Percentiles rank a stretch among this genome's conserved stretches.
Conservation (phyloP, 2,888 invertebrate species). For the Agriotes lineatus region DNA sequence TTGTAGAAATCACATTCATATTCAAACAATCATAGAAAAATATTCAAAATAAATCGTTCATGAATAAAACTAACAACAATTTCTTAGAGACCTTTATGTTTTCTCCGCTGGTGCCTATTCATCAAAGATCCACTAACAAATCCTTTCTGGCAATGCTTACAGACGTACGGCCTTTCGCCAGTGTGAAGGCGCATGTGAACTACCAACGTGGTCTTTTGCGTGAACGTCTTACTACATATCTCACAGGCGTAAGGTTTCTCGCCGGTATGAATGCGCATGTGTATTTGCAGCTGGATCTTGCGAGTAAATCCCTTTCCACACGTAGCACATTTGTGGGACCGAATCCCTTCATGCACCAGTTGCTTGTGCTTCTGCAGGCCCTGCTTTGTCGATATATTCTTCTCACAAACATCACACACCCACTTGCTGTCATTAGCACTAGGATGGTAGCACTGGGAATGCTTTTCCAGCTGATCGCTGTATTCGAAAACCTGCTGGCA, state of each 20-base stretch:
- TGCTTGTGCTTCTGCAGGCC: slow-evolving; percentile 48
- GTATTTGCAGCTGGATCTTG: background rate
- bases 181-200: slow-evolving; percentile 51
- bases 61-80: no score
- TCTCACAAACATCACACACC: slow-evolving; percentile 61
- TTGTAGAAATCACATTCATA: no score
- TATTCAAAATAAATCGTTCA: no score
- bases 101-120: background rate
- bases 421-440: background rate
- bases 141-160: slow-evolving; percentile 68
- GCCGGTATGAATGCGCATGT: background rate
- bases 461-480: background rate
- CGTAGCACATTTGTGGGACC: slow-evolving; percentile 56
- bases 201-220: slow-evolving; percentile 66
- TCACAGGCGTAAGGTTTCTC: background rate
- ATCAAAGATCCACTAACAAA: slow-evolving; percentile 65
- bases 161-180: slow-evolving; percentile 64
- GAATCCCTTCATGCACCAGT: slow-evolving; percentile 47
- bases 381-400: slow-evolving; percentile 55
- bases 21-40: no score
- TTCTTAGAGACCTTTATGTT: no score
- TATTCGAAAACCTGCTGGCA: background rate
- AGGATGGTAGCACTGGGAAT: background rate
- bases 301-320: slow-evolving; percentile 57
- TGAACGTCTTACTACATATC: slow-evolving; percentile 65